phyloP scores from a whole-genome alignment of 2,888 invertebrate species.

The Hirtodrosophila cameraria region DNA sequence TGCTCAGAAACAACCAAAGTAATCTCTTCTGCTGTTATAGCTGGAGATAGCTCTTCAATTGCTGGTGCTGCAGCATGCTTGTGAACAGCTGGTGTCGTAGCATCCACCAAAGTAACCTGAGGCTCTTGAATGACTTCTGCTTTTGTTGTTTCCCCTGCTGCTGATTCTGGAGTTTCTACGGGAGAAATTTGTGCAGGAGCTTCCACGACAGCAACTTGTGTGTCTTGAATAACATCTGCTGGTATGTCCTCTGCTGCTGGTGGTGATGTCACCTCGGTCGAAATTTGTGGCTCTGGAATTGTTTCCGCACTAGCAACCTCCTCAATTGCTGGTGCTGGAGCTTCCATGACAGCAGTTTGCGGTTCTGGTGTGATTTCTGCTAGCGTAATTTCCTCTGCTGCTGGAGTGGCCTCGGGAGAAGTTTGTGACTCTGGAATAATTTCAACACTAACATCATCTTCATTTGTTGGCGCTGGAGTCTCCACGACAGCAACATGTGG shows the following conservation, averaged over 20 bases:
- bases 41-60: not conserved
- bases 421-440: not conserved
- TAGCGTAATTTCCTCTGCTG: not conserved
- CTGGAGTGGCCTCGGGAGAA: not conserved
- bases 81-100: too few species aligned
- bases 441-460: not conserved
- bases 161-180: too few species aligned
- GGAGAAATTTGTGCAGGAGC: too few species aligned
- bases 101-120: too few species aligned
- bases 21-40: not conserved
- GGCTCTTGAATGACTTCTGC: too few species aligned
- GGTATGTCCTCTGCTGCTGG: not conserved
- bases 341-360: not conserved
- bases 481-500: constrained; percentile 3
- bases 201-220: not conserved
- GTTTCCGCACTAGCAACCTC: not conserved
- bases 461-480: not conserved
- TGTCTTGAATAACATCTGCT: not conserved
- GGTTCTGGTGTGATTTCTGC: not conserved
- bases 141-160: too few species aligned
- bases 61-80: too few species aligned
- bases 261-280: not conserved
- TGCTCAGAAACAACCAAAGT: too few species aligned
- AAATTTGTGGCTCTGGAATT: not conserved
- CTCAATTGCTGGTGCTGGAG: not conserved